Base-by-base conservation (phyloP, 1,140 invertebrate genomes). In the Pygmarrhopalites habei region DNA sequence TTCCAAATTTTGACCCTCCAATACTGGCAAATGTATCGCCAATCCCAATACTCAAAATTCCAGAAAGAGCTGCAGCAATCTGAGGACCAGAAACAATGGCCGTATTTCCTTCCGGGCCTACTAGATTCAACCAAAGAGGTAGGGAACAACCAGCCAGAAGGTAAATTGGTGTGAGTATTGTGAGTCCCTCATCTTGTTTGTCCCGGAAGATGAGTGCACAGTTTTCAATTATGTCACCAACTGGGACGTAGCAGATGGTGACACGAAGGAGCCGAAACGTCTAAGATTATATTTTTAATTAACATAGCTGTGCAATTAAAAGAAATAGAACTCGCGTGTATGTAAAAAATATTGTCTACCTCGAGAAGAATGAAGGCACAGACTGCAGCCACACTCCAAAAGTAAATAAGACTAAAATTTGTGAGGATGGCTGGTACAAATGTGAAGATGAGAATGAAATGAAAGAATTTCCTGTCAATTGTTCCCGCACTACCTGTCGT, bases 11-110 rank as follows among this genome's bases (percentile, higher is more conserved):
- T 12, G 81, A 83, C 4, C 92, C 92, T 62, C 87, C 76, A 60
- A 86, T 78, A 76, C 90, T 92, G 15, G 92, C 92, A 12, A 84
- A 84, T 0, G 90, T 85, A 74, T 96, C 93, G 1, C 93, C 92
- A 43, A 95, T 77, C 2, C 91, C 92, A 60, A 93, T 81, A 1
- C 88, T 81, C 21, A 94, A 74, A 14, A 95, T 76, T 17, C 92
- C 92, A 65, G 86, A 83, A 2, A 90, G 74, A 86, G 72, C 25
- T 82, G 79, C 64, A 88, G 71, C 23, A 83, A 71, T 61, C 73
- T 62, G 23, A 1, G 17, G 53, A 25, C 26, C 21, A 32, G 68
- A 51, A 28, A 69, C 7, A 43, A 49, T 56, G 12, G 14, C 21
- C 2, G 3, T 32, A 21, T 26, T 29, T 52, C 21, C 26, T 19